These are phyloP conservation scores for Trialeurodes vaporariorum DNA, from an alignment of 1,140 invertebrate genomes.

Conservation along the genomic window DNA sequence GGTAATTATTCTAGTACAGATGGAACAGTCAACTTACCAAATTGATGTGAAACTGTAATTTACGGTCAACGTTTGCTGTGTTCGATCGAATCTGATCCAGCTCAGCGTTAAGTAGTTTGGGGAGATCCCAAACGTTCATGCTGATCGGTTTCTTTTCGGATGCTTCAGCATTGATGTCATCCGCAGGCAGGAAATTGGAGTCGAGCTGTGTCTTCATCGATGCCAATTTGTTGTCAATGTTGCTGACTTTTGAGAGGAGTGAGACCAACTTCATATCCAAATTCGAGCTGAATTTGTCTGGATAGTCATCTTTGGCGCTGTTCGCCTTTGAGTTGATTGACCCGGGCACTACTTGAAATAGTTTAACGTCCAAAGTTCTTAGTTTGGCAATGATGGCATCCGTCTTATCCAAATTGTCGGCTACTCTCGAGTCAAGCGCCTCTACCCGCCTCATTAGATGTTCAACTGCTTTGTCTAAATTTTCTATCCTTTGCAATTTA, in stretches of 20 bases:
- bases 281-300: constrained; percentile 25
- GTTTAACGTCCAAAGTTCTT: constrained; percentile 53
- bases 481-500: constrained; percentile 74
- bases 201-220: constrained; percentile 68
- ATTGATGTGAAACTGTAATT: constrained; percentile 72
- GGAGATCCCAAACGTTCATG: constrained; percentile 57
- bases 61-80: constrained; percentile 64
- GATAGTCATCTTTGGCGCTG: constrained; percentile 14
- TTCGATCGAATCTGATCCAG: constrained; percentile 57
- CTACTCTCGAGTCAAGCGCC: constrained; percentile 60
- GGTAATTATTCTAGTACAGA: constrained; percentile 43
- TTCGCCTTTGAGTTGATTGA: constrained; percentile 18
- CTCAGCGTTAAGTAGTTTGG: constrained; percentile 62
- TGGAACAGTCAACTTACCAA: constrained; percentile 65
- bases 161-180: constrained; percentile 69
- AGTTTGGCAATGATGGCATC: constrained; percentile 65
- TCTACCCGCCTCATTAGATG: constrained; percentile 72
- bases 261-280: constrained; percentile 49
- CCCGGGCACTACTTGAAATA: constrained; percentile 41
- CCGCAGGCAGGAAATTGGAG: constrained; percentile 64
- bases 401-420: constrained; percentile 71
- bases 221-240: constrained; percentile 64
- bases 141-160: constrained; percentile 72
- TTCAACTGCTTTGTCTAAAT: constrained; percentile 71
- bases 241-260: constrained; percentile 65